Conservation (phyloP, 2,888 invertebrate genomes). For the Drosophila kuntzei region DNA sequence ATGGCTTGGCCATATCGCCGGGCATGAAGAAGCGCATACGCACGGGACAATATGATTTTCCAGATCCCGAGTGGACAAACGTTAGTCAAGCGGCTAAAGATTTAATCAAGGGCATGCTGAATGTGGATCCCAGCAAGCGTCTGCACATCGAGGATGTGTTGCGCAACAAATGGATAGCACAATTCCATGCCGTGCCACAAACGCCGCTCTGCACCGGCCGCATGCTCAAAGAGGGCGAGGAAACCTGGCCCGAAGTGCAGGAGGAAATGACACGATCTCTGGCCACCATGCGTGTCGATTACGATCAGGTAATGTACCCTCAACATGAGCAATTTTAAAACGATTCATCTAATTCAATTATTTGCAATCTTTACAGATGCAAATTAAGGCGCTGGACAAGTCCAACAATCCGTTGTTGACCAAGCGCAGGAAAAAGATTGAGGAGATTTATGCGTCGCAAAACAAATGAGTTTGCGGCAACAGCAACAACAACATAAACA, state of each 20-base stretch:
- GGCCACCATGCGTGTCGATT: constrained; percentile 99
- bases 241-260: constrained; percentile 98
- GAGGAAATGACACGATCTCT: constrained; percentile 99
- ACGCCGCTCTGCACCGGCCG: constrained; percentile 97
- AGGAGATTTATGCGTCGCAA: constrained; percentile 65
- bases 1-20: constrained; percentile 98
- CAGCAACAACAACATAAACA: constrained; percentile 8
- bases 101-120: constrained; percentile 96
- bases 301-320: constrained; percentile 90
- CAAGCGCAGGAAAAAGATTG: constrained; percentile 89
- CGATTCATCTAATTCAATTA: too few species aligned
- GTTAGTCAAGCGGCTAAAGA: constrained; percentile 98
- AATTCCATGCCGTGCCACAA: constrained; percentile 94
- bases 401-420: constrained; percentile 96
- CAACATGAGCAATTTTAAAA: background rate
- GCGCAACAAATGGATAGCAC: constrained; percentile 93
- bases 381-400: constrained; percentile 96
- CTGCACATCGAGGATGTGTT: constrained; percentile 96
- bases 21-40: constrained; percentile 97
- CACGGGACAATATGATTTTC: constrained; percentile 98
- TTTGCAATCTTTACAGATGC: constrained; percentile 87
- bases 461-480: constrained; percentile 40
- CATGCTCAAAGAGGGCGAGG: constrained; percentile 95
- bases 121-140: constrained; percentile 96
- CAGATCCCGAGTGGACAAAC: constrained; percentile 97